Base-by-base conservation (phyloP, 2,888 invertebrate genomes). In the Pheosia tremula region DNA sequence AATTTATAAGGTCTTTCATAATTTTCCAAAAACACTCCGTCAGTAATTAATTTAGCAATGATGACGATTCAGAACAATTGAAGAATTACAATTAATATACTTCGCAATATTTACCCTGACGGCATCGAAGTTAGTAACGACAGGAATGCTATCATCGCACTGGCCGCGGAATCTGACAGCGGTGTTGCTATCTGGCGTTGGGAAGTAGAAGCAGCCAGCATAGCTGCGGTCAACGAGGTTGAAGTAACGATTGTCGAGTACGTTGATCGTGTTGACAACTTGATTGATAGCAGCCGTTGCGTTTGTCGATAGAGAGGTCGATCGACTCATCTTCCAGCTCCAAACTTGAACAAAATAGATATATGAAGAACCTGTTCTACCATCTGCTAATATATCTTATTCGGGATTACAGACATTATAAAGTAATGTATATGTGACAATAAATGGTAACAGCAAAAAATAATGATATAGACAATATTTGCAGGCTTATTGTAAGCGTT, bases 291-390 rank as follows among this genome's bases (percentile, higher is more conserved):
- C 72, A 4, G 58, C 56, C 5, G 53, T 66, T 13, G 83, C 84
- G 2, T 56, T 45, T 5, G 58, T 38, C 6, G 77, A 71, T 8
- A 87, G 62, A 11, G 76, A 67, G 43, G 73, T 72, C 3, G 69
- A 66, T 11, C 87, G 80, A 62, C 87, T 85, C 6, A 89, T 69
- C 59, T 85, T 87, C 88, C 88, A 88, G 58, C 85, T 85, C 76
- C 76, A 85, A 3, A 88, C 88, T 89, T 53, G 43, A 60, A 43
- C 41, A 41, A 8, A 41, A 8, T 41, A 41, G 0, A 41, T 7
- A 3, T 41, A 41, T 3, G 8, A 41, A 3, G 5, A 0, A 41
- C 41, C 41, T 7, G 41, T 7, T 8, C 0, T 0, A 5, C 8
- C 41, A 41, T 41, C 5, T 8, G 41, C 41, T 24, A 1, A 24